Evolutionary conservation across 2,888 invertebrate species (phyloP), one percentile per base, ranked within the genome.

Genomic region (Cheilosia grossa): DNA sequence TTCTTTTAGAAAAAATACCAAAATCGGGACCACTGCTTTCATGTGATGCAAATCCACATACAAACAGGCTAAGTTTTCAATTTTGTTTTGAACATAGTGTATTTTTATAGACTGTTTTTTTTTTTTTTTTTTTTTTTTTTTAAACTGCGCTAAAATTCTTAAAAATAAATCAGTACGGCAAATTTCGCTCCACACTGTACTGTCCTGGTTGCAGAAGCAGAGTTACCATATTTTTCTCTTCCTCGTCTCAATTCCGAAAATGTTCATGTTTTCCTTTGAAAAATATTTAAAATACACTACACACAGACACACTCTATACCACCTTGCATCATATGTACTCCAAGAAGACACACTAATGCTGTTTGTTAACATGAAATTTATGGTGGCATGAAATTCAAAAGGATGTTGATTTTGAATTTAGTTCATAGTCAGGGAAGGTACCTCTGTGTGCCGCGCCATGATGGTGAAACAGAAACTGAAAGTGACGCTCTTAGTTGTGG

Each of bases 351-450:
- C 47, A 61, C 51, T 70, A 73, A 67, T 79, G 53, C 69, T 79
- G 79, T 83, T 79, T 79, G 82, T 79, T 83, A 83, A 79, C 79
- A 85, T 61, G 59, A 56, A 80, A 85, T 85, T 80, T 85, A 81
- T 85, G 75, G 80, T 75, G 64, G 66, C 70, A 75, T 75, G 75
- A 59, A 80, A 70, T 75, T 70, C 74, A 70, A 85, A 85, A 80
- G 80, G 69, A 85, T 85, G 83, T 85, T 80, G 83, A 80, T 85
- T 85, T 85, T 85, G 75, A 80, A 80, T 80, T 85, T 75, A 75
- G 80, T 80, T 70, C 70, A 80, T 66, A 74, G 59, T 66, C 75
- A 64, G 44, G 58, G 64, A 74, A 53, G 69, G 24, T 24, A n/a
- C n/a, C n/a, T n/a, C n/a, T n/a, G 59, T 54, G 2, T 30, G 9